phyloP scores from a whole-genome alignment of 2,113 vertebrate genomes.

The Callopanchax toddi region DNA sequence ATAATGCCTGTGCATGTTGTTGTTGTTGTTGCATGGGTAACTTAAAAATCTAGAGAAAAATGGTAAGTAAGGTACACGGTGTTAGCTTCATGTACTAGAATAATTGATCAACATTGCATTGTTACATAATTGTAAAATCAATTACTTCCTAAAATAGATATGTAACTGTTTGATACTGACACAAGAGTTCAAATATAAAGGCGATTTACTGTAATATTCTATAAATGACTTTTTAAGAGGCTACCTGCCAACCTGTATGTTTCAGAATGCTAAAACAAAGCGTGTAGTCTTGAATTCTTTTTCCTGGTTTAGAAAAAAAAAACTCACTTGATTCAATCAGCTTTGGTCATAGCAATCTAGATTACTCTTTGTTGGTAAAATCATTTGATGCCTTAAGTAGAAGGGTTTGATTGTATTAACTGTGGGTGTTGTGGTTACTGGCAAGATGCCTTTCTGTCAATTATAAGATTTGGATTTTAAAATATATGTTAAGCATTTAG shows the following conservation, averaged over 20 bases:
- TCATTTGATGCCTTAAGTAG: background rate
- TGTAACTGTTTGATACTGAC: background rate
- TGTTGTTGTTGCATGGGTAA: too few relatives aligned
- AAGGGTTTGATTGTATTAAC: constrained; percentile 1
- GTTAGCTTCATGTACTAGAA: background rate
- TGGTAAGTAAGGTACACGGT: background rate
- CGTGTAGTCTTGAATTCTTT: background rate
- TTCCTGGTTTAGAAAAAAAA: background rate
- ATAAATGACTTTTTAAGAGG: background rate
- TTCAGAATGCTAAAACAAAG: background rate
- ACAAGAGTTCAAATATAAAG: background rate
- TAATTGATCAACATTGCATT: too few relatives aligned
- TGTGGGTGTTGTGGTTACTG: background rate
- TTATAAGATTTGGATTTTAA: constrained; percentile 5
- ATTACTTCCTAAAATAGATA: background rate
- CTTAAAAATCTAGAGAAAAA: background rate
- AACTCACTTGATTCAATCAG: background rate
- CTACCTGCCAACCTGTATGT: too few relatives aligned
- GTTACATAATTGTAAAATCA: too few relatives aligned
- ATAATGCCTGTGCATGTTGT: too few relatives aligned
- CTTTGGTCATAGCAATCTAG: background rate
- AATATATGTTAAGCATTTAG: background rate
- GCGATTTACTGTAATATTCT: background rate
- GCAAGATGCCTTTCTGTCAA: background rate
- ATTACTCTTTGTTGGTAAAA: background rate